These are phyloP conservation scores for Serinus canaria DNA, from an alignment of 2,113 vertebrate genomes.

Conservation along the genomic window DNA sequence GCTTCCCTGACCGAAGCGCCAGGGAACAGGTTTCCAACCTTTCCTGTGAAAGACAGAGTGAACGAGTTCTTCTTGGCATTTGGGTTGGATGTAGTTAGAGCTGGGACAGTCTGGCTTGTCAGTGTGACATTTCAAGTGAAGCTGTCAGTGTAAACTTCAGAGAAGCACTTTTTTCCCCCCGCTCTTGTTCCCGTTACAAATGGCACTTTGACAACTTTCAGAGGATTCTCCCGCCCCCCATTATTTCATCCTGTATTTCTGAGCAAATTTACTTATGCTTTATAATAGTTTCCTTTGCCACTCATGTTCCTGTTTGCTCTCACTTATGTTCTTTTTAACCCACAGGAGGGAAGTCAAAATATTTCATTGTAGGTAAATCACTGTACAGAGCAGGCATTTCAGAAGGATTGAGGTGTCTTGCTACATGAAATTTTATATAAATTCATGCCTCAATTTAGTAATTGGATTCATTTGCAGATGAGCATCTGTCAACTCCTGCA, in stretches of 20 bases:
- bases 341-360: not conserved
- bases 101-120: not conserved
- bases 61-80: not conserved
- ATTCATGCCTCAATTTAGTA: not conserved
- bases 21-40: not conserved
- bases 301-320: not conserved
- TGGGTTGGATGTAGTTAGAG: not conserved
- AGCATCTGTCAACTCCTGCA: not conserved
- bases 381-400: not conserved
- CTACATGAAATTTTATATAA: not conserved
- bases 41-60: not conserved
- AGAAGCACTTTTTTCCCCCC: not conserved
- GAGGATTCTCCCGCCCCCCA: not conserved
- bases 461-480: not conserved
- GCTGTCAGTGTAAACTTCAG: conserved; percentile 2
- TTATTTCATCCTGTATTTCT: not conserved
- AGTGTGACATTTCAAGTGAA: not conserved
- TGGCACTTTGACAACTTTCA: not conserved
- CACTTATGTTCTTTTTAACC: not conserved
- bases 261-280: not conserved
- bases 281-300: not conserved
- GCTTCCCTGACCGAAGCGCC: not conserved
- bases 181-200: not conserved
- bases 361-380: not conserved
- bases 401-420: not conserved